Evolutionary conservation across 2,797 vertebrate species (phyloP), one percentile per base, ranked within the genome.

Genomic region (Falco peregrinus): DNA sequence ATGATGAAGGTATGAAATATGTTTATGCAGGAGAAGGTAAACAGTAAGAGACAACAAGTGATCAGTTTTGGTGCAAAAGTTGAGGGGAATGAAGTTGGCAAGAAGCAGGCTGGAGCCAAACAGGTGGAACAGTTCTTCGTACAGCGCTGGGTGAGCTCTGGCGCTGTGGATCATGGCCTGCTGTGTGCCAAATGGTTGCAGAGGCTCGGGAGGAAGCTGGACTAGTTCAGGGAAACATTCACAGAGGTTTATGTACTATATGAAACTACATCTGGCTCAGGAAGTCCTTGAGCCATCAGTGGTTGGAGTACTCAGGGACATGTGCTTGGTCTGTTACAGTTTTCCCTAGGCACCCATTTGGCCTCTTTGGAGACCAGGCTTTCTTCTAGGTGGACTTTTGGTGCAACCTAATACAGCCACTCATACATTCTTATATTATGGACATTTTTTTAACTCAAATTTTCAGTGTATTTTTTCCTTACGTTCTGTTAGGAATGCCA

Each of bases 161-260:
- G 25, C 9, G 16, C 59, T 74, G 48, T 6, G 3, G 33, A 3
- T 35, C 0, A 0, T 20, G 41, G 24, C 33, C 5, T 31, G 26
- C 43, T 8, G 1, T 4, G 26, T 29, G 26, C 64, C 6, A 1
- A 18, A 13, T 1, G 0, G 13, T 26, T 70, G n/a, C 54, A 48
- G 48, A 53, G 60, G 53, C 80, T 60, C 53, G 48, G 50, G 57
- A 77, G 65, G 26, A 81, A 75, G 33, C 20, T 68, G 33, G 16
- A 26, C 35, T 13, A 20, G 37, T 11, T 79, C 29, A 22, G 48
- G 53, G 63, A 56, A 61, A 29, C 9, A 41, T 57, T 68, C 13
- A 1, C 37, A 24, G 59, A 61, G 20, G 10, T 74, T 85, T 75
- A 10, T 2, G 1, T 57, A 10, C 65, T 37, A 0, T 25, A 7